A percentile compares a stretch with the other conserved stretches of the same genome.
Evolutionary conservation across 2,888 invertebrate species (phyloP).

Genomic region (Argyra leucocephala): DNA sequence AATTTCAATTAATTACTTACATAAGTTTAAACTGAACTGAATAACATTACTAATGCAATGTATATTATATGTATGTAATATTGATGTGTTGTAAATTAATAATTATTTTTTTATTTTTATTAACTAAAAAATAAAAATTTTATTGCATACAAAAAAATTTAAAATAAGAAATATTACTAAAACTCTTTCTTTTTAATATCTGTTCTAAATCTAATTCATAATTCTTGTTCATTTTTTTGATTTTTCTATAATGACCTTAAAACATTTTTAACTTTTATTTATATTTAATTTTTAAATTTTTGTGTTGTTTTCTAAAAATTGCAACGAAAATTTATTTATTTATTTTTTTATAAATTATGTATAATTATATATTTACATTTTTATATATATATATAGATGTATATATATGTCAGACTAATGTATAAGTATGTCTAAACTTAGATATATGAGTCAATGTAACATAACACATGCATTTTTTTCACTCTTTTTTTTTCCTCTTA

Average conservation of each 20-base stretch:
- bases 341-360: constrained; percentile 2
- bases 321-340: constrained; percentile 1
- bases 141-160: no score
- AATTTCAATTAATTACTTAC: no score
- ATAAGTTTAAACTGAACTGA: no score
- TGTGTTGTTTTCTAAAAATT: background rate
- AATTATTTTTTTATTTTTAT: no score
- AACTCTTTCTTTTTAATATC: background rate
- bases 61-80: no score
- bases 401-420: background rate
- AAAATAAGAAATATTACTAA: no score
- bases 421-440: background rate
- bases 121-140: no score
- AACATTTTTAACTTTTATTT: constrained; percentile 1
- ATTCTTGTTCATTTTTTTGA: background rate
- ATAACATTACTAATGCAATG: no score
- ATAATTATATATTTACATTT: background rate
- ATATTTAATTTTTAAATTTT: background rate
- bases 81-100: no score
- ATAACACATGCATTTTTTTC: constrained; percentile 1
- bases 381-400: background rate
- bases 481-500: background rate
- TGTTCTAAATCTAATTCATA: background rate
- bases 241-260: background rate
- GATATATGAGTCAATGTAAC: background rate